Evolutionary conservation across 2,797 vertebrate species (phyloP).

Genomic region (Philypnodon macrostomus): DNA sequence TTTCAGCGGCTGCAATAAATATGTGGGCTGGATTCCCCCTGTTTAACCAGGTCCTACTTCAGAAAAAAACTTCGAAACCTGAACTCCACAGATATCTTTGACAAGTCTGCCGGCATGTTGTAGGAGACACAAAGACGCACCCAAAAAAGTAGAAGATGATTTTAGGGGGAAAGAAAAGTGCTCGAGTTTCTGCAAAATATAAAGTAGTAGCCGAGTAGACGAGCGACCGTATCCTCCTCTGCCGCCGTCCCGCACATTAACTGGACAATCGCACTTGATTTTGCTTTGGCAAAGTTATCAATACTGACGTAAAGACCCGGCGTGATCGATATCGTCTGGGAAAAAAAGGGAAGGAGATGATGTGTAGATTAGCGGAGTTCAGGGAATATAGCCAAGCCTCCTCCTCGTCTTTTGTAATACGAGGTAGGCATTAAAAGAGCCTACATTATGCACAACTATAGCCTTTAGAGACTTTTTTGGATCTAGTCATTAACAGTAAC

Average conservation of each 20-base stretch:
- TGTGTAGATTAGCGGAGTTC: slow-evolving; percentile 64
- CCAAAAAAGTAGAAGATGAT: slow-evolving; percentile 26
- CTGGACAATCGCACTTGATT: slow-evolving; percentile 80
- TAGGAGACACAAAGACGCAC: slow-evolving; percentile 4
- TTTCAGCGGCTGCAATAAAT: slow-evolving; percentile 89
- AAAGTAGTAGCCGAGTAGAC: slow-evolving; percentile 19
- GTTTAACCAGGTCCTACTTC: slow-evolving; percentile 76
- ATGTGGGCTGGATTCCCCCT: slow-evolving; percentile 88
- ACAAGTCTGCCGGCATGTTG: slow-evolving; percentile 55
- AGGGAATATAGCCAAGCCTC: slow-evolving; percentile 66
- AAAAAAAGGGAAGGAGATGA: slow-evolving; percentile 70
- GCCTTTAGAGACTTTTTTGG: no score
- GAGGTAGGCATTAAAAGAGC: slow-evolving; percentile 6
- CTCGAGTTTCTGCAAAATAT: slow-evolving; percentile 30
- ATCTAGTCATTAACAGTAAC: not conserved
- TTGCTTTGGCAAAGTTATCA: slow-evolving; percentile 85
- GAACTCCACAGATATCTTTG: slow-evolving; percentile 55
- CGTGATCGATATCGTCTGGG: slow-evolving; percentile 81
- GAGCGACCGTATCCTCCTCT: slow-evolving; percentile 56
- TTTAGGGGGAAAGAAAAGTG: slow-evolving; percentile 26
- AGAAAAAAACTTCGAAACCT: slow-evolving; percentile 56
- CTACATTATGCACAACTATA: not conserved
- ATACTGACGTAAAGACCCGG: slow-evolving; percentile 84
- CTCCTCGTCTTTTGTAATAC: slow-evolving; percentile 25
- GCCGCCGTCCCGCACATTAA: slow-evolving; percentile 71